phyloP scores from a whole-genome alignment of 2,888 invertebrate species.

The Andrena marginata region DNA sequence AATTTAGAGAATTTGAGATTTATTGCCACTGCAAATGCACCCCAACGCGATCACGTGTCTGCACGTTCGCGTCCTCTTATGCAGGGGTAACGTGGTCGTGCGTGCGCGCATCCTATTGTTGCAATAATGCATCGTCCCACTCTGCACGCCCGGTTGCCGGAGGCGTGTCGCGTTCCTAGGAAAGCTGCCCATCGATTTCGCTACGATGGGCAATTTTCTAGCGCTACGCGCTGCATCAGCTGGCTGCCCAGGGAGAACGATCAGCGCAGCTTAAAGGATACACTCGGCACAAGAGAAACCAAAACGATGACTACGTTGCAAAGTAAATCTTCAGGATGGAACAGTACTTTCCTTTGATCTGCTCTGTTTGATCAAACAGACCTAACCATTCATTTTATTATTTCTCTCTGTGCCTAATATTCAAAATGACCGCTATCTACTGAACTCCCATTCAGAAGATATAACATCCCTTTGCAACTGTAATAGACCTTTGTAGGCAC shows the following conservation, averaged over 20 bases:
- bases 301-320: background rate
- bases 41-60: constrained; percentile 48
- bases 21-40: constrained; percentile 6
- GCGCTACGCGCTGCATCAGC: constrained; percentile 28
- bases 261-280: constrained; percentile 9
- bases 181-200: constrained; percentile 50
- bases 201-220: constrained; percentile 54
- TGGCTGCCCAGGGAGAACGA: constrained; percentile 11
- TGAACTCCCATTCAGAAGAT: too few species aligned
- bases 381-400: too few species aligned
- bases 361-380: too few species aligned
- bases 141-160: constrained; percentile 43
- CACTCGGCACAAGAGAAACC: background rate
- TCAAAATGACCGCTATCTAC: constrained; percentile 6
- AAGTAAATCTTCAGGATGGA: background rate
- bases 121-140: constrained; percentile 63
- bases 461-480: too few species aligned
- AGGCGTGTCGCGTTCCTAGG: constrained; percentile 52
- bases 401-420: too few species aligned
- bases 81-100: constrained; percentile 33
- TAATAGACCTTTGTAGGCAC: too few species aligned
- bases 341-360: background rate
- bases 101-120: constrained; percentile 70
- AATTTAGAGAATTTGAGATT: background rate
- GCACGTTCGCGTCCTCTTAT: constrained; percentile 30